phyloP scores from a whole-genome alignment of 2,797 vertebrate species.

The Pangasius mekongensis region DNA sequence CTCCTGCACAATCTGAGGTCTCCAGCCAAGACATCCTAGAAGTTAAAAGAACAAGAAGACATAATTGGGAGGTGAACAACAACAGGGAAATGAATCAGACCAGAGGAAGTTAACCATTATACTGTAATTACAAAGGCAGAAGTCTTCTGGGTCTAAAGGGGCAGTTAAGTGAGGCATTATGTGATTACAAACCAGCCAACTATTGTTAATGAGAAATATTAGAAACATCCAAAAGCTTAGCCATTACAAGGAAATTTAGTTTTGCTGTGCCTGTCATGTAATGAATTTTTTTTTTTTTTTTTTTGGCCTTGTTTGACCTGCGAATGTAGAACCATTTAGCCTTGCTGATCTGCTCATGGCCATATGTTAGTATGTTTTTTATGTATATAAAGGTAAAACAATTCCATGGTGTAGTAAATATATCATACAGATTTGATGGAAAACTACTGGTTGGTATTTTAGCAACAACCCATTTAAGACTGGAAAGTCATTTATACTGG shows the following conservation, averaged over 20 bases:
- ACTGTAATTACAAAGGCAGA: constrained; percentile 26
- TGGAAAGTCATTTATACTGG: not conserved
- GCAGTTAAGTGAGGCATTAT: constrained; percentile 16
- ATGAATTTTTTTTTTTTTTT: not conserved
- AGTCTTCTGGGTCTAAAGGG: not conserved
- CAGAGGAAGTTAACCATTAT: constrained; percentile 47
- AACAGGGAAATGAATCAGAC: constrained; percentile 25
- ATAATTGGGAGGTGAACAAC: constrained; percentile 16
- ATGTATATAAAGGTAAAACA: not conserved
- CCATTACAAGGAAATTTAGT: constrained; percentile 4
- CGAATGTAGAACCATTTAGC: not conserved
- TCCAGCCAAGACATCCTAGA: constrained; percentile 78
- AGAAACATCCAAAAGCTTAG: not conserved
- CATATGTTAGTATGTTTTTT: not conserved
- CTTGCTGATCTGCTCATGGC: not conserved
- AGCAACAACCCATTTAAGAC: not conserved
- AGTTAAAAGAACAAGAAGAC: constrained; percentile 42
- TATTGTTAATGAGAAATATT: constrained; percentile 35
- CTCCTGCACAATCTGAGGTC: constrained; percentile 68
- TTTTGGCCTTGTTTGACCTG: not conserved
- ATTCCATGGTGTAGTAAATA: not conserved
- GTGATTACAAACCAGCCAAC: constrained; percentile 39
- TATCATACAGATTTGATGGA: not conserved
- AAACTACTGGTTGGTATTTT: not conserved
- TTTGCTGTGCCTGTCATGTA: constrained; percentile 5